A percentile compares a stretch with the other conserved stretches of the same genome.
Conservation (phyloP, 1,140 invertebrate genomes). For the Drosophila seguyi region DNA sequence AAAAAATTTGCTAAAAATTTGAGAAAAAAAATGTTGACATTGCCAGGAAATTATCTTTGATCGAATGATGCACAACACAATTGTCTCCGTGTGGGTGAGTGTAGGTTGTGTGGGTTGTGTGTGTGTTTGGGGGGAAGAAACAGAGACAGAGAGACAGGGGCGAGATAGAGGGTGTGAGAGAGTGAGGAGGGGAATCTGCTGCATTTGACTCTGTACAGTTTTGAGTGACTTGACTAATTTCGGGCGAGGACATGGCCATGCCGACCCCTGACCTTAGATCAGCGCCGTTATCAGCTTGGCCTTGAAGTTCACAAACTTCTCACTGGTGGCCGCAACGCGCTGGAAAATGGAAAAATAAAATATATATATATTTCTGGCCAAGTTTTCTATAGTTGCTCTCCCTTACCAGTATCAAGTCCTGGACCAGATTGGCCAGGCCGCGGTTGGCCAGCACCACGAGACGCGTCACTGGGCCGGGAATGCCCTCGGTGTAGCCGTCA, state of each 20-base stretch:
- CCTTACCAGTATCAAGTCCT: constrained; percentile 93
- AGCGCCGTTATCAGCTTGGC: constrained; percentile 94
- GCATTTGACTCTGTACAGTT: constrained; percentile 70
- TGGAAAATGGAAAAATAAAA: too few species aligned
- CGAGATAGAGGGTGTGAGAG: not conserved
- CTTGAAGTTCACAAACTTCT: constrained; percentile 95
- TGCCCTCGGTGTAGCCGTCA: constrained; percentile 90
- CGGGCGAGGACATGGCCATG: constrained; percentile 28
- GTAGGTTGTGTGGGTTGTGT: not conserved
- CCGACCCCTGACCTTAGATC: constrained; percentile 88
- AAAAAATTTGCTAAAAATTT: constrained; percentile 63
- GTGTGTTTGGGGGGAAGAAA: constrained; percentile 17
- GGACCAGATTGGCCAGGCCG: constrained; percentile 92
- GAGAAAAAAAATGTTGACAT: constrained; percentile 47
- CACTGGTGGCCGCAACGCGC: constrained; percentile 93
- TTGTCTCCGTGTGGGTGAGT: constrained; percentile 40
- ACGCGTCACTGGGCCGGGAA: constrained; percentile 93
- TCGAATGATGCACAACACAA: constrained; percentile 35
- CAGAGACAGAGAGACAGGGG: constrained; percentile 1
- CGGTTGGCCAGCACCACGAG: constrained; percentile 93
- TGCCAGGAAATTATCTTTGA: constrained; percentile 37
- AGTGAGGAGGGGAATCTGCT: constrained; percentile 26
- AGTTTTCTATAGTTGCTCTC: too few species aligned
- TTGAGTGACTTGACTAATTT: constrained; percentile 77
- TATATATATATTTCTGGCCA: too few species aligned